phyloP scores from a whole-genome alignment of 2,113 vertebrate species.

The Neopipo cinnamomea region DNA sequence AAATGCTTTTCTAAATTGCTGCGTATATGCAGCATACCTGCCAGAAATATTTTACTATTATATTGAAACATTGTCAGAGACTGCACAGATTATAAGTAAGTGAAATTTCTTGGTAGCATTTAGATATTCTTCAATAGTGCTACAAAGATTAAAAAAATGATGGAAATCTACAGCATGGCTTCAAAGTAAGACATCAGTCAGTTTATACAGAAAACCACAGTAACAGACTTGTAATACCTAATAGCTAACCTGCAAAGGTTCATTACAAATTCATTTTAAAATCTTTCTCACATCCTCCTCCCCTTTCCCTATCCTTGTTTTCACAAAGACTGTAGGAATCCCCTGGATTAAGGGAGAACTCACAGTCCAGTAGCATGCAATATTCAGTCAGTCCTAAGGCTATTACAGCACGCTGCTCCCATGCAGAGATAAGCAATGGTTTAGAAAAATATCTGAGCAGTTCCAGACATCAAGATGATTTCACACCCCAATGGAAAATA shows the following conservation, averaged over 20 bases:
- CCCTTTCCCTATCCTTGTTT: background rate
- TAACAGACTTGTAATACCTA: background rate
- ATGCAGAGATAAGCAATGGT: slow-evolving; percentile 51
- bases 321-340: slow-evolving; percentile 42
- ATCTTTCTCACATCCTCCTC: background rate
- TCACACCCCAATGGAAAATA: slow-evolving; percentile 57
- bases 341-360: slow-evolving; percentile 11
- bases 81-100: background rate
- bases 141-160: background rate
- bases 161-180: background rate
- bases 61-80: background rate
- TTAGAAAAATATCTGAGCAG: slow-evolving; percentile 53
- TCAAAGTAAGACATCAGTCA: background rate
- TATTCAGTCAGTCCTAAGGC: slow-evolving; percentile 21
- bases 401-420: background rate
- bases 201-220: background rate
- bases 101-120: background rate
- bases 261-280: slow-evolving; percentile 45
- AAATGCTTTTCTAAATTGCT: background rate
- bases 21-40: background rate
- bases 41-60: background rate
- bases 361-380: background rate
- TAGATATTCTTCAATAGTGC: background rate
- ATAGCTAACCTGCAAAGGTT: background rate
- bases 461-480: slow-evolving; percentile 66